Evolutionary conservation across 2,113 vertebrate genomes (phyloP), one percentile per base, ranked within the genome.

Genomic region (Cynocephalus volans): DNA sequence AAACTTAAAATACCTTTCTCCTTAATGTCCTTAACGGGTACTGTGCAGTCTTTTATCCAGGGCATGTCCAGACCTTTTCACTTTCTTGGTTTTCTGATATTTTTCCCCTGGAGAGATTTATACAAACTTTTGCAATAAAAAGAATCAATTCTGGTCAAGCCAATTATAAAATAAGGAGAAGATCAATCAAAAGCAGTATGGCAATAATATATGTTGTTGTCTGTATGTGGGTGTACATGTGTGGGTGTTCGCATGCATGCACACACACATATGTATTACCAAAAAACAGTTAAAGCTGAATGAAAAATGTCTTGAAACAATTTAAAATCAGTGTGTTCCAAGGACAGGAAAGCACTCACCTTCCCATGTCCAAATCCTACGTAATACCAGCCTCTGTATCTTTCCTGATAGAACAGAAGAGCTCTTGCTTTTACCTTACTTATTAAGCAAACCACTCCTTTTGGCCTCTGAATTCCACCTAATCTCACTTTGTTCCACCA

Each of bases 141-240:
- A 72, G 52, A 48, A 56, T 52, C 62, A 58, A 24, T 58, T 92
- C 23, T 17, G 41, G 14, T 5, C 1, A 75, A 56, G 9, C 18
- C 62, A 89, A 60, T 62, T 95, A 79, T 73, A 79, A 72, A 86
- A 75, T 58, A 89, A 18, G n/a, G 8, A 87, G 28, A 23, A 80
- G n/a, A 65, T 13, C 58, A 13, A 80, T 52, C 72, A 19, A 88
- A 88, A 94, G 3, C 19, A 77, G 60, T 72, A 17, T 24, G 14
- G 26, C 19, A 8, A 64, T 64, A 31, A 52, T 41, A 4, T 41
- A 33, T 12, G 48, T 17, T 18, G 24, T 58, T 6, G 21, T 21
- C 13, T 45, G 4, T 21, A 11, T 26, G 15, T 73, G 12, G 28
- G 24, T 24, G 14, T 41, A 41, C 41, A 41, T 64, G 26, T 50